A percentile compares a stretch with the other conserved stretches of the same genome.
phyloP scores from a whole-genome alignment of 30 jellyfish, hydroid and myxozoan species.

The Haliclystus octoradiatus region DNA sequence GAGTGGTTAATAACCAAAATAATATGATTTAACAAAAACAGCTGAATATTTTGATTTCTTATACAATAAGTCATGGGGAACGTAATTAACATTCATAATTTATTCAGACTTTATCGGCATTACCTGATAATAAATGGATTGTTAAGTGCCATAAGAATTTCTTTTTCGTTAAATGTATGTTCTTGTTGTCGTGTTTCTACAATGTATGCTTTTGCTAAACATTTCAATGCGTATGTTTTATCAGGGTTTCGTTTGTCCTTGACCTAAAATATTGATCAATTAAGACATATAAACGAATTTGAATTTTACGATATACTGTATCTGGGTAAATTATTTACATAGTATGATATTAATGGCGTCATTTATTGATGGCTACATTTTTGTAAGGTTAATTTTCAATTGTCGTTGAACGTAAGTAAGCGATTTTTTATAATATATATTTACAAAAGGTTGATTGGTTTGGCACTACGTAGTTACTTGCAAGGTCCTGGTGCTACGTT shows the following conservation, averaged over 20 bases:
- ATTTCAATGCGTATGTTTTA: slow-evolving; percentile 70
- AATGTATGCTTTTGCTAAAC: slow-evolving; percentile 57
- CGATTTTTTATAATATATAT: no score
- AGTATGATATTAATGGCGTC: no score
- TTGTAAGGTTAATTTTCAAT: no score
- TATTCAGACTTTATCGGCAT: no score
- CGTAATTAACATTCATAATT: neutral
- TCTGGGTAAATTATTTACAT: neutral
- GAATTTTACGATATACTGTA: neutral
- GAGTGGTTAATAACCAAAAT: no score
- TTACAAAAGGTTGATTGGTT: no score
- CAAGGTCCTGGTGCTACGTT: no score
- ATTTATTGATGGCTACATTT: no score
- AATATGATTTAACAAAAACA: no score
- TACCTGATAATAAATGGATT: slow-evolving; percentile 60
- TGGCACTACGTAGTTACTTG: no score
- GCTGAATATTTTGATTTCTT: no score
- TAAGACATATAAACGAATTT: neutral
- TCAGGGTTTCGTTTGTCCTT: slow-evolving; percentile 52
- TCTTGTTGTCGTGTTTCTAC: slow-evolving; percentile 95
- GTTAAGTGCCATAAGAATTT: slow-evolving; percentile 57
- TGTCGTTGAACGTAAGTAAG: no score
- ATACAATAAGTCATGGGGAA: neutral
- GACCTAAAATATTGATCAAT: slow-evolving; percentile 9
- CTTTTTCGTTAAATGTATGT: slow-evolving; percentile 82